Base-by-base conservation (phyloP, 2,888 invertebrate genomes). In the Ptilodon capucinus region DNA sequence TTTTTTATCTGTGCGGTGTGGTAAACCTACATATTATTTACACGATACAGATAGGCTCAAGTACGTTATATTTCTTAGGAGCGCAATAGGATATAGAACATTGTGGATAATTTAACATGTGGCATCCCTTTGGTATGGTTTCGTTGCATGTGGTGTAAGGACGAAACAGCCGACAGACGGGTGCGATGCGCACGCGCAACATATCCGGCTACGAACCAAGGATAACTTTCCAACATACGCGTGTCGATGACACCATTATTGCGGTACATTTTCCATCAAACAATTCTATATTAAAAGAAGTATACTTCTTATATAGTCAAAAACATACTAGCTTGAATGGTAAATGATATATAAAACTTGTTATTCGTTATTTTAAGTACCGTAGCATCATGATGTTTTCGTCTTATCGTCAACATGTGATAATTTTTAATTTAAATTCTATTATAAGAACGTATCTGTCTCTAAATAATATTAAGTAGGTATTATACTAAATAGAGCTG, bases 151-250 rank as follows among this genome's bases (percentile, higher is more conserved):
- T 54, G 50, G 40, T 34, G 51, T 25, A 45, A 47, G 46, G 50
- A 50, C 46, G 30, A 56, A 49, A 48, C 45, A 51, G 51, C 51
- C 54, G 54, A 17, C 11, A 9, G 28, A 32, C 17, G 43, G 32
- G 44, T 44, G 45, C 42, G 41, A 28, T 35, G 41, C 46, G 25
- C 40, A 32, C 44, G 58, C 43, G 53, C 54, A 43, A 60, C 43
- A 50, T 54, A 55, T 58, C 55, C 50, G 50, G 52, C 41, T 38
- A 28, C 16, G 21, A 36, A 14, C 53, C 65, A 71, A 71, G 71
- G 64, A 63, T 57, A 68, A 70, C 61, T 74, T 74, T 67, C 65
- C 55, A 64, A 46, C 43, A n/a, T n/a, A 34, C 39, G 45, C 42
- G 44, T 54, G 52, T 57, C 56, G 53, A 60, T 46, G 53, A 42